These are phyloP conservation scores for Mermis nigrescens DNA, from an alignment of 2,888 invertebrate genomes.

Conservation along the genomic window DNA sequence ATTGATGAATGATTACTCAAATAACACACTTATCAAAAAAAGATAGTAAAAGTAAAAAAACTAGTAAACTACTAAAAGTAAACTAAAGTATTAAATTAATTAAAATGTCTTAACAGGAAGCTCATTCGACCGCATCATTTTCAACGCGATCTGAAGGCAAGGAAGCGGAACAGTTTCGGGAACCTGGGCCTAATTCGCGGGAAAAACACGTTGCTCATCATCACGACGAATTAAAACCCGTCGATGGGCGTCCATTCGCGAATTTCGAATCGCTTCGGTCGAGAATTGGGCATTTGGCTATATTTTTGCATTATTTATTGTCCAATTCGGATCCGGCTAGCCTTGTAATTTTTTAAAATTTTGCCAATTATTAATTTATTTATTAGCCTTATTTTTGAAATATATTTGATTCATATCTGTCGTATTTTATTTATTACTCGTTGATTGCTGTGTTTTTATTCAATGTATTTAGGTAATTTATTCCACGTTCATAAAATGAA, in stretches of 20 bases:
- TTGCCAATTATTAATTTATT: background rate
- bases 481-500: too few relatives aligned
- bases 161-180: too few relatives aligned
- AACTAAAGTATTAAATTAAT: too few relatives aligned
- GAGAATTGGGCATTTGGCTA: constrained; percentile 72
- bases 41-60: too few relatives aligned
- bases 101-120: background rate
- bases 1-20: too few relatives aligned
- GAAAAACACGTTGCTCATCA: too few relatives aligned
- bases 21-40: too few relatives aligned
- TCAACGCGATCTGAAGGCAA: too few relatives aligned
- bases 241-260: constrained; percentile 60
- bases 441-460: background rate
- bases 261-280: constrained; percentile 59
- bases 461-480: too few relatives aligned
- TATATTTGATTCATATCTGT: background rate
- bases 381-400: background rate
- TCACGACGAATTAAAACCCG: background rate
- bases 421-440: background rate
- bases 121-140: background rate
- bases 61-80: too few relatives aligned
- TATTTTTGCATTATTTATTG: constrained; percentile 74
- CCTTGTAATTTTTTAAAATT: constrained; percentile 37
- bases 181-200: too few relatives aligned
- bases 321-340: constrained; percentile 61